Conservation (phyloP, 92 coral and sea anemone species). For the Porites rus region DNA sequence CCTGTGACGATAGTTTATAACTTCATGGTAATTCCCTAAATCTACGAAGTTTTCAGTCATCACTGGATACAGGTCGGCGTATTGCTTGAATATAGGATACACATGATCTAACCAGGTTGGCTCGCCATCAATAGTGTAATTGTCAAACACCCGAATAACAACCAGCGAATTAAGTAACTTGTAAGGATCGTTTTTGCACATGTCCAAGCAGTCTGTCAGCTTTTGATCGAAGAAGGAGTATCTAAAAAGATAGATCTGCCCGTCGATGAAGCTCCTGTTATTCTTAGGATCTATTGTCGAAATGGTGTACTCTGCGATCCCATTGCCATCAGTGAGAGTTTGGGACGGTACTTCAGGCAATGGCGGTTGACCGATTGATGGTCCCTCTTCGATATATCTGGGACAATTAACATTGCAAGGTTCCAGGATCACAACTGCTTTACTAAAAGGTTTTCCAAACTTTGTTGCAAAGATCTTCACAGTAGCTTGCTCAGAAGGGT, state of each 20-base stretch:
- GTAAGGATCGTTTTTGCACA: conserved; percentile 14
- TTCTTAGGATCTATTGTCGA: conserved; percentile 68
- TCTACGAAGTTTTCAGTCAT: conserved; percentile 79
- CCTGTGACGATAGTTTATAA: conserved; percentile 24
- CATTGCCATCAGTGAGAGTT: conserved; percentile 44
- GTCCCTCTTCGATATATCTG: not conserved
- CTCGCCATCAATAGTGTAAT: not conserved
- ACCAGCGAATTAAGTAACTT: conserved; percentile 45
- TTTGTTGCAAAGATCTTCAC: conserved; percentile 66
- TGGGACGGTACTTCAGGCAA: conserved; percentile 5
- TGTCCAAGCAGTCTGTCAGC: not conserved
- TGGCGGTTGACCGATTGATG: conserved; percentile 33
- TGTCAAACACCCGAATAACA: conserved; percentile 56
- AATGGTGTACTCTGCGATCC: conserved; percentile 49
- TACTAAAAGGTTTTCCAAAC: conserved; percentile 66
- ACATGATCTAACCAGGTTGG: conserved; percentile 80
- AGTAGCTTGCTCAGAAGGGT: conserved; percentile 51
- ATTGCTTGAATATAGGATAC: not conserved
- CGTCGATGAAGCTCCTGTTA: conserved; percentile 70
- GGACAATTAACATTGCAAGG: conserved; percentile 10
- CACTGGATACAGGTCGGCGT: conserved; percentile 40
- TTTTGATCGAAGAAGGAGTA: conserved; percentile 44
- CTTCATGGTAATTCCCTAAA: conserved; percentile 81
- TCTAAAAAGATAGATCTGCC: conserved; percentile 62
- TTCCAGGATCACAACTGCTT: conserved; percentile 17